Evolutionary conservation across 2,113 vertebrate genomes (phyloP), one percentile per base, ranked within the genome.

Genomic region (Nothoprocta pentlandii): DNA sequence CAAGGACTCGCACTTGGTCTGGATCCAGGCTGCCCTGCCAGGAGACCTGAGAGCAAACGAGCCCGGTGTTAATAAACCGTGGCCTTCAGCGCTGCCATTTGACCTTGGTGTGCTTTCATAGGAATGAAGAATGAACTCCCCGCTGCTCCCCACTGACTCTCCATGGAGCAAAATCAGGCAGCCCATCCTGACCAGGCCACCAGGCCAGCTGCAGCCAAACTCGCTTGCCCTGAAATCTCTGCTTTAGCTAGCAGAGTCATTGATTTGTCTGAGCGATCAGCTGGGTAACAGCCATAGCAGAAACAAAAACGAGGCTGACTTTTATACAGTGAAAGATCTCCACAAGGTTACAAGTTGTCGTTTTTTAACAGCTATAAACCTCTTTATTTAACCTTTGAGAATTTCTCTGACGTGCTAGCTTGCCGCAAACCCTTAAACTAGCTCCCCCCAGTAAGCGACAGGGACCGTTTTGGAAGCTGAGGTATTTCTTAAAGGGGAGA

Each of bases 191-290:
- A 85, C 19, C 16, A 9, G 6, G 30, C 5, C 23, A 73, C 21
- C 3, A 8, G 68, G 30, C 51, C 51, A 80, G 49, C 42, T 58
- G 28, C 61, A 93, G 51, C 51, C 58, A 81, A 81, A 64, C 32
- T 67, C 56, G 42, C 46, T 90, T 90, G 6, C 5, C 34, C 70
- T 51, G 90, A 78, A 89, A 56, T 2, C 32, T 79, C 62, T 68
- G 26, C 12, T 54, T 82, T 66, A 54, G 39, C 34, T 61, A n/a
- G 42, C 34, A 67, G 16, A 42, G 9, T 78, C 64, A 81, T 80
- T 92, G 80, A 68, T 90, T 87, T 86, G 39, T 75, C 59, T 83
- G 85, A 94, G 88, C 70, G 47, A 93, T 75, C 49, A 44, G 9
- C 44, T 90, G 69, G 58, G 42, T 47, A 71, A 68, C 51, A 94